These are phyloP conservation scores for Otolemur crassicaudatus DNA, from an alignment of 2,797 vertebrate genomes.

Conservation along the genomic window DNA sequence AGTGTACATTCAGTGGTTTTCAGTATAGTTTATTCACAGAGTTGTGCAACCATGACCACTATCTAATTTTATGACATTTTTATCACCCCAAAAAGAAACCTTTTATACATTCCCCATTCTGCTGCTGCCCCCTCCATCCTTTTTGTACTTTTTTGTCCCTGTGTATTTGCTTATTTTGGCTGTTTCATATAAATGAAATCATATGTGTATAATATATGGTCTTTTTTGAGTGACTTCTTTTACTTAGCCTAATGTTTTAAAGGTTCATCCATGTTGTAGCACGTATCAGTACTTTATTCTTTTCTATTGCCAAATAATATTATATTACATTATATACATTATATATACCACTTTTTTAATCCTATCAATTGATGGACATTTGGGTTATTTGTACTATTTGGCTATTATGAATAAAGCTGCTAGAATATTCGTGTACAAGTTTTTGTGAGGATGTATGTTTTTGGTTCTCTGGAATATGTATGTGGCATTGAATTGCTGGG, in stretches of 20 bases:
- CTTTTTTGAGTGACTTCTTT: slow-evolving; percentile 50
- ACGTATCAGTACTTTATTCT: slow-evolving; percentile 8
- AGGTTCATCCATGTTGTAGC: background rate
- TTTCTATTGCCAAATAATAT: slow-evolving; percentile 52
- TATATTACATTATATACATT: background rate
- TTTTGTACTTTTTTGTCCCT: slow-evolving; percentile 34
- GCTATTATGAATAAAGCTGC: slow-evolving; percentile 19
- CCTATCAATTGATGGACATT: background rate
- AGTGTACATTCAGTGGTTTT: slow-evolving; percentile 22
- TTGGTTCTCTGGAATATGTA: slow-evolving; percentile 55
- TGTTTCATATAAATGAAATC: slow-evolving; percentile 33
- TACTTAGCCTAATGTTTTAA: slow-evolving; percentile 47
- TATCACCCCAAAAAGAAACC: background rate
- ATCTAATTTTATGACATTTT: slow-evolving; percentile 48
- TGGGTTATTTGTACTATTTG: slow-evolving; percentile 26
- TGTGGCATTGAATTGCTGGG: background rate
- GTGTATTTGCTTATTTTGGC: slow-evolving; percentile 42
- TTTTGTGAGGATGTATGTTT: slow-evolving; percentile 47
- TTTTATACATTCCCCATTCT: background rate
- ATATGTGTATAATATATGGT: background rate
- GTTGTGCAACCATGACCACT: background rate
- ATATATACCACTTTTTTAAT: slow-evolving; percentile 2
- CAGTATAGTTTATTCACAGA: slow-evolving; percentile 22
- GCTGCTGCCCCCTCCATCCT: background rate
- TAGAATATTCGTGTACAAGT: background rate